A percentile compares a stretch with the other conserved stretches of the same genome.
Evolutionary conservation across 2,888 invertebrate species (phyloP).

Genomic region (Gandaritis pyraliata): DNA sequence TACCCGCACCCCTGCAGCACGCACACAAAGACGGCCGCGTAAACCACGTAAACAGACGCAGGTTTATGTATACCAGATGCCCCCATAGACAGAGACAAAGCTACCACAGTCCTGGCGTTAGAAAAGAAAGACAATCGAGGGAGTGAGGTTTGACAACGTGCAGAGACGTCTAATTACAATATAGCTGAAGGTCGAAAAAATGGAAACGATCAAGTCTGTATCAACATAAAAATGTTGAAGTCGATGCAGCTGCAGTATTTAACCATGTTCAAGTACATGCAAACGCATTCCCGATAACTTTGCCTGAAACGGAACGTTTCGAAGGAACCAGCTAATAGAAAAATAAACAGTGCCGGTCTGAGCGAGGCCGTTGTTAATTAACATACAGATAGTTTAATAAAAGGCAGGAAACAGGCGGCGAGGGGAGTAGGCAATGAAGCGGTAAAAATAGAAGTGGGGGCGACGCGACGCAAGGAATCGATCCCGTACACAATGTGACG

Average conservation of each 20-base stretch:
- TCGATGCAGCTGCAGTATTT: slow-evolving; percentile 51
- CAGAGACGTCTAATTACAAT: slow-evolving; percentile 77
- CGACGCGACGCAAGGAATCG: slow-evolving; percentile 76
- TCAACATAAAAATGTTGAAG: slow-evolving; percentile 41
- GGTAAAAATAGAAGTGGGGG: slow-evolving; percentile 83
- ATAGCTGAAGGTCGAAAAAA: slow-evolving; percentile 78
- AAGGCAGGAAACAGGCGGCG: slow-evolving; percentile 81
- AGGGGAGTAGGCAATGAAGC: slow-evolving; percentile 84
- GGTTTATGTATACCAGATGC: slow-evolving; percentile 83
- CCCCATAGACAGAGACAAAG: slow-evolving; percentile 76
- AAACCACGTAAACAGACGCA: slow-evolving; percentile 78
- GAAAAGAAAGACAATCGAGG: slow-evolving; percentile 64
- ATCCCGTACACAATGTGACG: slow-evolving; percentile 71
- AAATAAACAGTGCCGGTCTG: slow-evolving; percentile 72
- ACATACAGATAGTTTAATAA: slow-evolving; percentile 84
- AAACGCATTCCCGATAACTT: slow-evolving; percentile 49
- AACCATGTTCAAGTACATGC: slow-evolving; percentile 36
- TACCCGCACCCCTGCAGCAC: slow-evolving; percentile 72
- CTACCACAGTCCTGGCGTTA: slow-evolving; percentile 59
- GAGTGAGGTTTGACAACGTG: slow-evolving; percentile 74
- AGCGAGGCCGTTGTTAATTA: slow-evolving; percentile 82
- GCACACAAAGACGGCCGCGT: slow-evolving; percentile 58
- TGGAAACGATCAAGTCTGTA: slow-evolving; percentile 54
- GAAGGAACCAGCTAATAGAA: slow-evolving; percentile 71
- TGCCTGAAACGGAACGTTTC: slow-evolving; percentile 67